Evolutionary conservation across 1,140 invertebrate genomes (phyloP).

Genomic region (Procambarus clarkii): DNA sequence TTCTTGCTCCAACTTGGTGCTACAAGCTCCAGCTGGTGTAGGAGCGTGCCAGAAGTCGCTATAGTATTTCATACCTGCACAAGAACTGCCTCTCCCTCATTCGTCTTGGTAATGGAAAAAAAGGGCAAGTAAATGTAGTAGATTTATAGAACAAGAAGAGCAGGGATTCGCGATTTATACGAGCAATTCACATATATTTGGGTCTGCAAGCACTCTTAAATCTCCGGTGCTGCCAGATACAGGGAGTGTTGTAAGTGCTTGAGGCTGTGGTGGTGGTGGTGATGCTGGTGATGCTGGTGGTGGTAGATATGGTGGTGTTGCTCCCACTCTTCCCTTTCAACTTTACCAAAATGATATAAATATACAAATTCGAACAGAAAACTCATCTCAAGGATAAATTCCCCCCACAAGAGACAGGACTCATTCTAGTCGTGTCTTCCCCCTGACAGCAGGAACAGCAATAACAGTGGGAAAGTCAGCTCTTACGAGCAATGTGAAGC

Average conservation of each 20-base stretch:
- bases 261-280: not conserved
- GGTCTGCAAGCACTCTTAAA: slow-evolving; percentile 20
- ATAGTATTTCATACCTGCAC: not conserved
- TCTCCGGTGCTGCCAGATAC: slow-evolving; percentile 11
- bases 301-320: not conserved
- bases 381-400: no score
- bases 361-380: no score
- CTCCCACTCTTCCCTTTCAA: no score
- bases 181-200: slow-evolving; percentile 42
- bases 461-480: no score
- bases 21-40: not conserved
- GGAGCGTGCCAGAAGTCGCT: not conserved
- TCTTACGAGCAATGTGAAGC: no score
- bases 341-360: no score
- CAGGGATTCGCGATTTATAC: slow-evolving; percentile 31
- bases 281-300: not conserved
- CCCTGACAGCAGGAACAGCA: no score
- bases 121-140: slow-evolving; percentile 11
- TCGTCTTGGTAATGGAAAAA: slow-evolving; percentile 16
- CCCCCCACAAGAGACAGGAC: no score
- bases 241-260: not conserved
- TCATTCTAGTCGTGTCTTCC: no score
- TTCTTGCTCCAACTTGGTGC: not conserved
- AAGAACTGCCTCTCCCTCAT: not conserved
- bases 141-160: slow-evolving; percentile 34